Evolutionary conservation across 30 jellyfish, hydroid and myxozoan species (phyloP).

Genomic region (Mastigias papua): DNA sequence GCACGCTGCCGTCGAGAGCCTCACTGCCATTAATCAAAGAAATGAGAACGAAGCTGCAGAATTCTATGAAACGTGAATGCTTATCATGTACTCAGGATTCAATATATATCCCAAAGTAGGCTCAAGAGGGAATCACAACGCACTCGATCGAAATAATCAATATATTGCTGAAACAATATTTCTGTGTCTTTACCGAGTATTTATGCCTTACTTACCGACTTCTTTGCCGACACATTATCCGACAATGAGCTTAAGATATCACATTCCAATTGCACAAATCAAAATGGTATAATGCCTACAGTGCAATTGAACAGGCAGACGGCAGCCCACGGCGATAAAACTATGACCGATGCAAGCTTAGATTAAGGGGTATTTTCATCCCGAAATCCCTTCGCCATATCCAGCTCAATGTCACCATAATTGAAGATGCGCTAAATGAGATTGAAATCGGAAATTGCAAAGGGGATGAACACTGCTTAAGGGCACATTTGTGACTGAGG

Average conservation of each 20-base stretch:
- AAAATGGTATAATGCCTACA: neutral
- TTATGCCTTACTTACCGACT: neutral
- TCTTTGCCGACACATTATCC: neutral
- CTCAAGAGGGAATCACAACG: no score
- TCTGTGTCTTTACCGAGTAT: neutral
- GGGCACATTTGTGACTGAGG: neutral
- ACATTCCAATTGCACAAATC: neutral
- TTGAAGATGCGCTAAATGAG: neutral
- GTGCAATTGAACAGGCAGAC: neutral
- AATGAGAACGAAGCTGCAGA: no score
- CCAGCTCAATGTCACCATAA: constrained; percentile 4
- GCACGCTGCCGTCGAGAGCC: no score
- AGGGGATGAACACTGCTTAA: neutral
- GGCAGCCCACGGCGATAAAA: neutral
- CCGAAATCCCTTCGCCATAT: neutral
- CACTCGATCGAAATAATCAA: no score
- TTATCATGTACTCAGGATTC: no score
- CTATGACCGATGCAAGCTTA: neutral
- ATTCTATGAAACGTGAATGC: no score
- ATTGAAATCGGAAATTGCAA: constrained; percentile 13
- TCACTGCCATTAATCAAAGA: no score
- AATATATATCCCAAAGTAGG: no score
- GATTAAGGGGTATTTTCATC: neutral
- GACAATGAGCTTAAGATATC: neutral
- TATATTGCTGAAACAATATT: no score